Conservation (phyloP, 2,888 invertebrate species). For the Drosophila lacicola region DNA sequence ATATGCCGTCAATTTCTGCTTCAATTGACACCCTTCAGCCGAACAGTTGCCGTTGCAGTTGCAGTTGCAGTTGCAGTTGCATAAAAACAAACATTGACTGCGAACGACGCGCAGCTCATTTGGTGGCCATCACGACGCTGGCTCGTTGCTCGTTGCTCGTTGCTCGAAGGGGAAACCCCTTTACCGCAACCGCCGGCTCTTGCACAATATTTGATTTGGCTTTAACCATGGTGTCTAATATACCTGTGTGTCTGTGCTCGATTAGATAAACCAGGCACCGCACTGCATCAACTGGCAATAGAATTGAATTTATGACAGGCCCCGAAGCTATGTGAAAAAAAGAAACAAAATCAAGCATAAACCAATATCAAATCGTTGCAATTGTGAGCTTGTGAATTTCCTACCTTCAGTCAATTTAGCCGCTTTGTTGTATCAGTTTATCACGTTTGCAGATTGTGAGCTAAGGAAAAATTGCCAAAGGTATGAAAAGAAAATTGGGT, state of each 20-base stretch:
- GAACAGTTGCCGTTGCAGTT: conserved; percentile 38
- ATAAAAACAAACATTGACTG: conserved; percentile 67
- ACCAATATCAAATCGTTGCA: conserved; percentile 8
- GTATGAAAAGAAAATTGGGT: background rate
- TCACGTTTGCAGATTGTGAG: background rate
- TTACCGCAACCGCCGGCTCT: conserved; percentile 28
- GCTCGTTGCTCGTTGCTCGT: conserved; percentile 7
- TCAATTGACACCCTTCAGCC: conserved; percentile 76
- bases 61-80: conserved; percentile 47
- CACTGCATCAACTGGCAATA: conserved; percentile 24
- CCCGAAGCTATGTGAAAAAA: conserved; percentile 4
- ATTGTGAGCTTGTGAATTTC: conserved; percentile 6
- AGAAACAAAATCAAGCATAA: background rate
- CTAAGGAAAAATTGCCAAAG: background rate
- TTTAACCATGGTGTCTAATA: conserved; percentile 21
- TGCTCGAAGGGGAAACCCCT: conserved; percentile 18
- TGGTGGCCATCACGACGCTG: conserved; percentile 44
- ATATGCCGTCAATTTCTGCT: conserved; percentile 64
- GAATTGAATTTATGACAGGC: conserved; percentile 45
- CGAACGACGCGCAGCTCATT: conserved; percentile 35
- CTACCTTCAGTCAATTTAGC: background rate
- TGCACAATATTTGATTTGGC: conserved; percentile 58
- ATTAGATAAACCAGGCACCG: conserved; percentile 45
- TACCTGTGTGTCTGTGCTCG: conserved; percentile 25
- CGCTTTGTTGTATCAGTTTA: background rate